Evolutionary conservation across 2,113 vertebrate species (phyloP).

Genomic region (Lagopus leucura): DNA sequence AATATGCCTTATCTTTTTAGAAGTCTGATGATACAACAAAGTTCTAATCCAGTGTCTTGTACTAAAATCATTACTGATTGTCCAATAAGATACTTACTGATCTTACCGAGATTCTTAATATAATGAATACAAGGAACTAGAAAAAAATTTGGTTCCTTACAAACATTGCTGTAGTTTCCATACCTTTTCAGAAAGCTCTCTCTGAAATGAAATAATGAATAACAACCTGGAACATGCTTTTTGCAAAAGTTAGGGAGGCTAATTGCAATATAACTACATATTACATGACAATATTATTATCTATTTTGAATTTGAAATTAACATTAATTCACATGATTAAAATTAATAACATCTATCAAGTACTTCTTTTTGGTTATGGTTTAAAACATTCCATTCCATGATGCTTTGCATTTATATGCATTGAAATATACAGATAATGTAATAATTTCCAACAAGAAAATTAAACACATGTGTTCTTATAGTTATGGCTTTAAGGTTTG

Average conservation of each 20-base stretch:
- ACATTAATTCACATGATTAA: not conserved
- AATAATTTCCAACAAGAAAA: not conserved
- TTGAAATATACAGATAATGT: not conserved
- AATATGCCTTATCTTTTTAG: not conserved
- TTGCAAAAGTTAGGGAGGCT: not conserved
- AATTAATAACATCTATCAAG: not conserved
- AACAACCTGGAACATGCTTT: not conserved
- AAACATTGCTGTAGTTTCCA: not conserved
- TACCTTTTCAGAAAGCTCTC: not conserved
- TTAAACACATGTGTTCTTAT: not conserved
- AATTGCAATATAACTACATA: not conserved
- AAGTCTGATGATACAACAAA: not conserved
- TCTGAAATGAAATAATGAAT: not conserved
- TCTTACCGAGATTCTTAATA: not conserved
- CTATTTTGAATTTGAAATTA: not conserved
- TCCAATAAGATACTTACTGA: not conserved
- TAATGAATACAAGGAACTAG: not conserved
- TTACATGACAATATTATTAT: not conserved
- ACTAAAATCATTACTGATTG: not conserved
- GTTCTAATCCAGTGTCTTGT: not conserved
- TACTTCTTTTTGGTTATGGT: not conserved
- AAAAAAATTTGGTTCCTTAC: not conserved
- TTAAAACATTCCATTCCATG: not conserved
- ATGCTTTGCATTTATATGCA: not conserved
- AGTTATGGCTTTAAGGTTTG: not conserved